Evolutionary conservation across 2,113 vertebrate genomes (phyloP).

Genomic region (Equus przewalskii): DNA sequence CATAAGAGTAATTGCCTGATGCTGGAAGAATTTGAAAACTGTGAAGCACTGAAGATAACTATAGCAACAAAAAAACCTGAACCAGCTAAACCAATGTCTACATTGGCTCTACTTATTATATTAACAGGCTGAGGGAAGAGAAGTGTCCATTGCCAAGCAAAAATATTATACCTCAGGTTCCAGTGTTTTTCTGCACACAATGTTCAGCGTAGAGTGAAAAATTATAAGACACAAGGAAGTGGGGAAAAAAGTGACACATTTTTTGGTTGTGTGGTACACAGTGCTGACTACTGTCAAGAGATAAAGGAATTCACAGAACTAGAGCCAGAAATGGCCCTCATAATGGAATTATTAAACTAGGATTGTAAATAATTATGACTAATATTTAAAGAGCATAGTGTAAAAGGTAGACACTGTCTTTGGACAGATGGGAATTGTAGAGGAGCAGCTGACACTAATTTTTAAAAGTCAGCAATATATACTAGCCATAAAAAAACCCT

Average conservation of each 20-base stretch:
- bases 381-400: background rate
- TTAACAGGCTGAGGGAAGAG: background rate
- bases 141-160: background rate
- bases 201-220: background rate
- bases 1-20: rapidly evolving
- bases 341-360: background rate
- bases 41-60: background rate
- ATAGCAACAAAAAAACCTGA: background rate
- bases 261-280: background rate
- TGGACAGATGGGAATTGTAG: background rate
- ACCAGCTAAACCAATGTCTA: background rate
- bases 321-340: background rate
- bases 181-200: background rate
- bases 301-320: background rate
- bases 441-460: background rate
- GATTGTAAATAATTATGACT: background rate
- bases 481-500: background rate
- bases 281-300: background rate
- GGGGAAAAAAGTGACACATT: background rate
- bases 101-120: background rate
- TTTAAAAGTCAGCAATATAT: background rate
- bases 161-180: background rate
- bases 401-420: background rate
- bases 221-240: background rate
- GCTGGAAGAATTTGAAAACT: background rate